Evolutionary conservation across 2,888 invertebrate genomes (phyloP).

Genomic region (Shargacucullia verbasci): DNA sequence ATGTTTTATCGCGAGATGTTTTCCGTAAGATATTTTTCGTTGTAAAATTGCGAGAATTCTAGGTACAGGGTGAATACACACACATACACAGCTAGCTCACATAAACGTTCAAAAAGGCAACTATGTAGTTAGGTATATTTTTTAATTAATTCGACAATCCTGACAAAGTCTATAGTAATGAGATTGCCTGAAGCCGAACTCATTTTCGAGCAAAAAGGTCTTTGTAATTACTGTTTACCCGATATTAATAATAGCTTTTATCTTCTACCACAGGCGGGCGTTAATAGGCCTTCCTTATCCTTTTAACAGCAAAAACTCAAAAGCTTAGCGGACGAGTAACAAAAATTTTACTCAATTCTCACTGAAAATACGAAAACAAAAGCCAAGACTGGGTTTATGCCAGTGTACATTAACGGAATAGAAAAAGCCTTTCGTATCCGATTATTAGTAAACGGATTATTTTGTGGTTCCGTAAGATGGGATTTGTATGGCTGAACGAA

Average conservation of each 20-base stretch:
- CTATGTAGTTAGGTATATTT: too few relatives aligned
- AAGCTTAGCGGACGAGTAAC: slow-evolving; percentile 8
- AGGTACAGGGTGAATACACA: too few relatives aligned
- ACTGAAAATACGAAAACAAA: background rate
- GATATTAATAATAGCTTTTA: slow-evolving; percentile 42
- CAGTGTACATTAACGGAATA: background rate
- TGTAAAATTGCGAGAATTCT: too few relatives aligned
- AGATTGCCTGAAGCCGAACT: slow-evolving; percentile 13
- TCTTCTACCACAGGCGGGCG: slow-evolving; percentile 31
- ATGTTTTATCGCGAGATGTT: too few relatives aligned
- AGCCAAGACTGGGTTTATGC: background rate
- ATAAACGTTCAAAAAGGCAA: too few relatives aligned
- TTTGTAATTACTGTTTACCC: slow-evolving; percentile 40
- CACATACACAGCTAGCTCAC: too few relatives aligned
- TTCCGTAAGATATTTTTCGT: too few relatives aligned
- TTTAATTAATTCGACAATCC: too few relatives aligned
- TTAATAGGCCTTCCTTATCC: slow-evolving; percentile 18
- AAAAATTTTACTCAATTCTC: slow-evolving; percentile 1
- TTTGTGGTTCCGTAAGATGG: background rate
- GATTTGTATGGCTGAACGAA: background rate
- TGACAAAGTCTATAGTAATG: slow-evolving; percentile 1
- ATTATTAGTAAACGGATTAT: slow-evolving; percentile 8
- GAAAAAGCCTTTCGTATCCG: slow-evolving; percentile 2
- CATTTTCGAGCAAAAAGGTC: slow-evolving; percentile 38
- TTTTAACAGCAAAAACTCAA: slow-evolving; percentile 15